Base-by-base conservation (phyloP, 2,113 vertebrate genomes). In the Stigmatopora argus region DNA sequence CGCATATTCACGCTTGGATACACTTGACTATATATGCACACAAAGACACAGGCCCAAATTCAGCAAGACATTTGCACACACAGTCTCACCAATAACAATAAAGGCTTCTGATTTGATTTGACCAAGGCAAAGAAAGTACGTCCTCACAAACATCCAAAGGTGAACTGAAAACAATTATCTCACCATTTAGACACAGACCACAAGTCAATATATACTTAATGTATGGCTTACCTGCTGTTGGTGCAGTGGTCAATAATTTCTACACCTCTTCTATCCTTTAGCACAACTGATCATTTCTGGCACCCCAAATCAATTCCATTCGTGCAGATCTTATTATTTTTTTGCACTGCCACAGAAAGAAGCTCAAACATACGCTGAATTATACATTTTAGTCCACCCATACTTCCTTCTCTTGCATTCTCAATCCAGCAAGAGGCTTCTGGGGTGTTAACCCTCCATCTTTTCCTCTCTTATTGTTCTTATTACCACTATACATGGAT, bases 1-100 rank as follows among this genome's bases (percentile, higher is more conserved):
- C 31, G 6, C 60, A 85, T 81, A 62, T 85, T 83, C 72, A 83
- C 62, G 78, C 86, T 78, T 35, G 74, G 66, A 66, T 74, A 21
- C 17, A 63, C 72, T 55, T 60, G 3, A 61, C 55, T 49, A 46
- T 69, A 38, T 65, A 58, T 8, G 61, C 62, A 62, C 72, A 62
- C 51, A 6, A 65, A 66, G 60, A 63, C 62, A 21, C 69, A 63
- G 48, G 71, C 64, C 58, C 62, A 57, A 71, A 79, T 41, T 31
- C 68, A 60, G 62, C 52, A 70, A 31, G 69, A 62, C 76, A 64
- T 67, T 64, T 62, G 17, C 51, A 65, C 48, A 58, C 66, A 45
- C 19, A 14, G 59, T 14, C 58, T 44, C 74, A 63, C 66, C n/a
- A n/a, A n/a, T n/a, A n/a, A n/a, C n/a, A n/a, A n/a, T n/a, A n/a